Base-by-base conservation (phyloP, 2,113 vertebrate species). In the Mystacornis crossleyi region DNA sequence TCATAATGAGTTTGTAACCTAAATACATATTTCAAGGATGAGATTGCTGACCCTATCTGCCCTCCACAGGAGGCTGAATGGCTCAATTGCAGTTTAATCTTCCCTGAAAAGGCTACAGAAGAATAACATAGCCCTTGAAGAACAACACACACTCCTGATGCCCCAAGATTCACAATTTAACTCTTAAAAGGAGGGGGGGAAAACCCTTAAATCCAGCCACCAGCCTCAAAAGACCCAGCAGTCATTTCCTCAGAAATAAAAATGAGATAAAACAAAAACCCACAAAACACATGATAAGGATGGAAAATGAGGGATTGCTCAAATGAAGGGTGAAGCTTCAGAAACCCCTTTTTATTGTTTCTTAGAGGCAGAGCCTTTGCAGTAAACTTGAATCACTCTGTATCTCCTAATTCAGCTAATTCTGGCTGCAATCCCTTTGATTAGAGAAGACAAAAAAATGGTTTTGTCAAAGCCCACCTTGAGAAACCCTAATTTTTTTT, bases 11-110 rank as follows among this genome's bases (percentile, higher is more conserved):
- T 85, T 67, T 96, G 95, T 65, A 92, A 94, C 40, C 94, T 67
- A 94, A 97, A 97, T 89, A 83, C 91, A 90, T 91, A 94, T 86
- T 97, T 96, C 89, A 93, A 61, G 87, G 66, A 94, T 93, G 91
- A 90, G 92, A 97, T 50, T 75, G 61, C 81, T 89, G 93, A 89
- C 70, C 72, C 34, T 57, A 43, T 47, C 47, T 85, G 85, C 90
- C 84, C 85, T 93, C 73, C 75, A 69, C 45, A 28, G 88, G 91
- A 92, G 66, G 65, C 45, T 94, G 90, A 95, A 92, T 45, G 40
- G 38, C 67, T 93, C 77, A 20, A 71, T 69, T 5, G 8, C 47
- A 88, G 95, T 94, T 94, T 92, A 96, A 95, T 97, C 94, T 95
- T 51, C 71, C 55, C 62, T 82, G 78, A 94, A 96, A 90, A 95